phyloP scores from a whole-genome alignment of 2,113 vertebrate species.

The Pungitius pungitius region DNA sequence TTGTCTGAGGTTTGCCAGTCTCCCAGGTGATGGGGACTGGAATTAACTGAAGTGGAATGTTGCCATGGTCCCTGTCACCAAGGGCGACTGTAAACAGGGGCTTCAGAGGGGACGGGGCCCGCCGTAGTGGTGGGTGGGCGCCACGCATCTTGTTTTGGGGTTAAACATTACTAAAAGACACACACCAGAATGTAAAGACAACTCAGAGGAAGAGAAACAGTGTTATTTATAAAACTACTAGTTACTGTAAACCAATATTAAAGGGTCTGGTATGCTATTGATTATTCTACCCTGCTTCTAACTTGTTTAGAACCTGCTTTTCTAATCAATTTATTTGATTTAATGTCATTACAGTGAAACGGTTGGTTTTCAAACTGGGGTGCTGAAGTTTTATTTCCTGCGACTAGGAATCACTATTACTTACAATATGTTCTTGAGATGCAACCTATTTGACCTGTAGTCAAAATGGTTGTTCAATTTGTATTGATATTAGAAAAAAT shows the following conservation, averaged over 20 bases:
- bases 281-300: not conserved
- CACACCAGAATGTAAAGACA: not conserved
- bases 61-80: constrained; percentile 79
- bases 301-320: not conserved
- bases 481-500: not conserved
- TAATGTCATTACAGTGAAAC: not conserved
- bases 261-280: not conserved
- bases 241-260: not conserved
- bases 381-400: not conserved
- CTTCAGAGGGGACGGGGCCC: constrained; percentile 47
- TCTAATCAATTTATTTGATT: not conserved
- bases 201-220: not conserved
- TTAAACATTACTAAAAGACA: constrained; percentile 34
- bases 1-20: constrained; percentile 70
- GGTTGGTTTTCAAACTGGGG: not conserved
- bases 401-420: not conserved
- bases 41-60: constrained; percentile 78
- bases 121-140: constrained; percentile 45
- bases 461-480: not conserved
- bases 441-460: not conserved
- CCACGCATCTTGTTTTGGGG: constrained; percentile 5
- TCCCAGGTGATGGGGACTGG: constrained; percentile 78
- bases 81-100: constrained; percentile 82
- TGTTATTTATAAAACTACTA: not conserved
- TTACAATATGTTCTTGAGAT: not conserved